Base-by-base conservation (phyloP, 2,113 vertebrate species). In the Megaptera novaeangliae region DNA sequence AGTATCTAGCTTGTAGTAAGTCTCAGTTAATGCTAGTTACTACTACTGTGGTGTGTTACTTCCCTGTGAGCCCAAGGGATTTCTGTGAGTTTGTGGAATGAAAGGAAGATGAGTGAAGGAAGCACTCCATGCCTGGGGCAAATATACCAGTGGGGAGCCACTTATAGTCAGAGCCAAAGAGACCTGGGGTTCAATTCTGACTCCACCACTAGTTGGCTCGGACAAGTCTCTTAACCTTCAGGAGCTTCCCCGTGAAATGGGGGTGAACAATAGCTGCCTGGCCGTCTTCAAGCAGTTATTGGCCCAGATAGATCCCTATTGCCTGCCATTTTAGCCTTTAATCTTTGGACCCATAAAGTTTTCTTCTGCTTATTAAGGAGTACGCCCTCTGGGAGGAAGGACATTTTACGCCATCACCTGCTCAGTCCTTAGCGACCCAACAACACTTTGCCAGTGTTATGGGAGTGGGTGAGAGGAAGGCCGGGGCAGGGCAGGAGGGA, bases 201-300 rank as follows among this genome's bases (percentile, higher is more conserved):
- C 57, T 96, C 57, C 3, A 55, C 88, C 27, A 2, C 27, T 44
- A 85, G 61, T 88, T 57, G 88, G 46, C 95, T 90, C 96, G 93
- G 63, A 77, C 80, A 94, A 97, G 55, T 55, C 81, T 6, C 39
- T 89, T 95, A 96, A 96, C 95, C 90, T 96, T 95, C 97, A 94
- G 5, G 25, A 97, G 3, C 36, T 86, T 98, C 86, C 55, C 84
- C 96, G 59, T 96, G 96, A 98, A 98, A 89, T 39, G 44, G 13
- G 27, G 14, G 21, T 94, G 31, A 97, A 66, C 93, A 82, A 57
- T 66, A 93, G 64, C 88, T 55, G 41, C 14, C 27, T 68, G 64
- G 93, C 46, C 78, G 92, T 93, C 61, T 75, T 91, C 59, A 21
- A 2, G 8, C 18, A 66, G 66, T 86, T 78, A 93, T 83, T 86